Percentiles rank a stretch among this genome's conserved stretches.
phyloP scores from a whole-genome alignment of 2,113 vertebrate genomes.

The Calonectris borealis region DNA sequence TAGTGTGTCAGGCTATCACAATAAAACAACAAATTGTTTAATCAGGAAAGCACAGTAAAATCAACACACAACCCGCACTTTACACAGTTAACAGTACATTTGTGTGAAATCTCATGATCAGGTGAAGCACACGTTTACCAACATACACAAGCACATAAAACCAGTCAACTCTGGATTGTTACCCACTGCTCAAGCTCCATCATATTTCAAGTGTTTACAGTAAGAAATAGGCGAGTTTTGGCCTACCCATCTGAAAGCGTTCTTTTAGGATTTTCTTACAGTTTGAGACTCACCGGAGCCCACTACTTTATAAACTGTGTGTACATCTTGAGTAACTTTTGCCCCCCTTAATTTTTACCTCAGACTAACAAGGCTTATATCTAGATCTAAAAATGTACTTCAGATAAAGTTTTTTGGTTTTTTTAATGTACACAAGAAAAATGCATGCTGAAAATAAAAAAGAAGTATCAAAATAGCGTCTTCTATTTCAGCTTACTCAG shows the following conservation, averaged over 20 bases:
- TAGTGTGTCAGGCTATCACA: rapidly evolving
- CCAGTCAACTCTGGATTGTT: not conserved
- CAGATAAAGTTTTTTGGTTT: not conserved
- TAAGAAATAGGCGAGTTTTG: not conserved
- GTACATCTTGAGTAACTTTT: not conserved
- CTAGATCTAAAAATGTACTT: not conserved
- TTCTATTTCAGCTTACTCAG: not conserved
- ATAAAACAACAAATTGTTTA: not conserved
- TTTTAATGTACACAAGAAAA: not conserved
- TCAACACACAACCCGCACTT: not conserved
- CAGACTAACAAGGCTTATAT: not conserved
- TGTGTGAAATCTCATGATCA: not conserved
- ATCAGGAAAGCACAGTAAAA: not conserved
- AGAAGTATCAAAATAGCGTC: not conserved
- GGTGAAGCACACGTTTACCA: not conserved
- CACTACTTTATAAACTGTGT: not conserved
- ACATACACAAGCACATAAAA: not conserved
- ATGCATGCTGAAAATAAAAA: not conserved
- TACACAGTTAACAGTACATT: not conserved
- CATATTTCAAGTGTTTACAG: not conserved
- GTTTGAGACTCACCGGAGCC: not conserved
- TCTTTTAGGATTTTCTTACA: not conserved
- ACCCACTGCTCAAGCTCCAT: not conserved
- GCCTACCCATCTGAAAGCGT: not conserved
- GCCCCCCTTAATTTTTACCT: rapidly evolving